Percentiles rank a stretch among this genome's conserved stretches.
phyloP scores from a whole-genome alignment of 1,140 invertebrate genomes.

The Elysia chlorotica region DNA sequence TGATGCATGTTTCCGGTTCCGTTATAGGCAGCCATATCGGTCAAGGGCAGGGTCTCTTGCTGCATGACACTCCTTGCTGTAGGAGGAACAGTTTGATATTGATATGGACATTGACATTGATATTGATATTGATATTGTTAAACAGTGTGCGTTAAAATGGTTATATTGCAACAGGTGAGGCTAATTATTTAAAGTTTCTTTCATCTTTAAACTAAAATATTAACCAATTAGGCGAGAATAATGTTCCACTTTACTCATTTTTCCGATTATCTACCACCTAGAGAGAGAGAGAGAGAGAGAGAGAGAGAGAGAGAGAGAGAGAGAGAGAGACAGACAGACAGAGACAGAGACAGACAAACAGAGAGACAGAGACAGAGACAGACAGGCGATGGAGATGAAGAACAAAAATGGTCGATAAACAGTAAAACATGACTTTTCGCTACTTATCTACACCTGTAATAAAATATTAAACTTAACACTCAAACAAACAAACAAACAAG shows the following conservation, averaged over 20 bases:
- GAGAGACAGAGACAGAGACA: background rate
- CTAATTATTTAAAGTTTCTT: background rate
- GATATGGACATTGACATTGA: background rate
- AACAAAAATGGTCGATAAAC: too few species aligned
- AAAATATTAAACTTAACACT: too few species aligned
- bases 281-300: background rate
- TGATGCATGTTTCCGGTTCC: too few species aligned
- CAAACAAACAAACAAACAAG: too few species aligned
- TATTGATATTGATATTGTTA: background rate
- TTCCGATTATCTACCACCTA: background rate
- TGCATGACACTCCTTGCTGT: too few species aligned
- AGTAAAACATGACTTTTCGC: too few species aligned
- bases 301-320: background rate
- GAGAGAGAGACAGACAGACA: slow-evolving; percentile 5
- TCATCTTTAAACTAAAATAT: background rate
- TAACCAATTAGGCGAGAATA: slow-evolving; percentile 7
- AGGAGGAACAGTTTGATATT: too few species aligned
- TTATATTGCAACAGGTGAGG: background rate
- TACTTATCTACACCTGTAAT: too few species aligned
- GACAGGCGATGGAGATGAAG: too few species aligned
- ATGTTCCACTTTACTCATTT: background rate
- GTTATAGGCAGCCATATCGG: too few species aligned
- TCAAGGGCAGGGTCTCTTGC: background rate
- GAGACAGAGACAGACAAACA: background rate
- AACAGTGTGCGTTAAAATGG: background rate